Conservation (phyloP, 2,113 vertebrate genomes). For the Gracilinanus agilis region DNA sequence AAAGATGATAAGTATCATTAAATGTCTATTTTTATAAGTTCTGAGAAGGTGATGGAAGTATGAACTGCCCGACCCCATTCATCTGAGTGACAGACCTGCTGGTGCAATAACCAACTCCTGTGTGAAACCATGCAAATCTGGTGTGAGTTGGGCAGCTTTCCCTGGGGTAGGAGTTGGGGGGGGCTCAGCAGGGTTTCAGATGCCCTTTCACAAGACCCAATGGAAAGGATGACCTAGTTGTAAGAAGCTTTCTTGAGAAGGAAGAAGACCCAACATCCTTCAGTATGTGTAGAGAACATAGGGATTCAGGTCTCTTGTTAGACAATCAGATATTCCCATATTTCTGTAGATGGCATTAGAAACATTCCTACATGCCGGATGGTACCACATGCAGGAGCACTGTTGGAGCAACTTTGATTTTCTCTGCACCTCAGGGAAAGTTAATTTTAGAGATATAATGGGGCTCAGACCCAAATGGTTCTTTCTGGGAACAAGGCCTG, state of each 20-base stretch:
- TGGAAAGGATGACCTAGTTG: too few relatives aligned
- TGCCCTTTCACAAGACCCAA: neutral
- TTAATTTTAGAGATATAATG: neutral
- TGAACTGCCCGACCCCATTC: neutral
- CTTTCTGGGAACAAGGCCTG: neutral
- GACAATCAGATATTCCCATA: neutral
- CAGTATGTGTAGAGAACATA: too few relatives aligned
- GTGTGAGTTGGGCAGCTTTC: too few relatives aligned
- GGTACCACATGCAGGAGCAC: neutral
- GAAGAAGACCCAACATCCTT: neutral
- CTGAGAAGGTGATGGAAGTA: neutral
- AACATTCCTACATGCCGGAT: neutral
- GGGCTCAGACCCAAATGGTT: neutral
- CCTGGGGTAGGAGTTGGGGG: neutral
- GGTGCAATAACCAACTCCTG: too few relatives aligned
- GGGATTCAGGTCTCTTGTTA: neutral
- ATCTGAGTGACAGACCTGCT: neutral
- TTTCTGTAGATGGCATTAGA: neutral
- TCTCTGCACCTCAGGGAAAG: neutral
- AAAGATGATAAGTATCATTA: neutral
- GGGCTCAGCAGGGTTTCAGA: neutral
- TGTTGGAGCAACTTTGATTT: too few relatives aligned
- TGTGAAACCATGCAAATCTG: neutral
- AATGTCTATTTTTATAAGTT: neutral
- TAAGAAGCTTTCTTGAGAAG: neutral